Percentiles rank a stretch among this genome's conserved stretches.
Conservation (phyloP, 2,888 invertebrate species). For the Salticus scenicus region DNA sequence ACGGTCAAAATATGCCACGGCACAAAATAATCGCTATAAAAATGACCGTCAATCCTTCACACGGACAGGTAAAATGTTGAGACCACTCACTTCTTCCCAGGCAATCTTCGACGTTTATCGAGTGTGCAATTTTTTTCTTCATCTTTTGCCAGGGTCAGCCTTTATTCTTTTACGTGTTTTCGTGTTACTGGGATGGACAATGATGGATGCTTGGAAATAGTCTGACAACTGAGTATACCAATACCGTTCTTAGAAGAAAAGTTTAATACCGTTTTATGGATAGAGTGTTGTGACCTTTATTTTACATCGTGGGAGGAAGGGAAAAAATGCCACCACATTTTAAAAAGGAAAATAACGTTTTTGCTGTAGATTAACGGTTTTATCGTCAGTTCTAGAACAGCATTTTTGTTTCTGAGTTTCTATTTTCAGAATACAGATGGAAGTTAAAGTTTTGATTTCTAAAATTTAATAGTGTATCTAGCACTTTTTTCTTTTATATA, state of each 20-base stretch:
- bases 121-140: slow-evolving; percentile 41
- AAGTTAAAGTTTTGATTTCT: too few relatives aligned
- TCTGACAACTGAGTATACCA: not conserved
- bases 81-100: slow-evolving; percentile 38
- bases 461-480: too few relatives aligned
- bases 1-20: slow-evolving; percentile 42
- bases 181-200: not conserved
- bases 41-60: slow-evolving; percentile 17
- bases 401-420: too few relatives aligned
- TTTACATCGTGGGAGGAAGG: not conserved
- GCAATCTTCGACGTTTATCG: slow-evolving; percentile 62
- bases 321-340: too few relatives aligned
- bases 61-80: not conserved
- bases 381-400: too few relatives aligned
- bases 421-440: too few relatives aligned
- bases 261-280: slow-evolving; percentile 2
- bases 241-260: slow-evolving; percentile 4
- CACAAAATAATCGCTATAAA: slow-evolving; percentile 27
- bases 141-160: not conserved
- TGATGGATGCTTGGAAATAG: not conserved
- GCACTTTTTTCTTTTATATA: too few relatives aligned
- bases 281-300: not conserved
- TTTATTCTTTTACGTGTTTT: not conserved
- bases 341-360: too few relatives aligned
- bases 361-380: too few relatives aligned